These are phyloP conservation scores for Cataglyphis cursor DNA, from an alignment of 2,888 invertebrate genomes.

Conservation along the genomic window DNA sequence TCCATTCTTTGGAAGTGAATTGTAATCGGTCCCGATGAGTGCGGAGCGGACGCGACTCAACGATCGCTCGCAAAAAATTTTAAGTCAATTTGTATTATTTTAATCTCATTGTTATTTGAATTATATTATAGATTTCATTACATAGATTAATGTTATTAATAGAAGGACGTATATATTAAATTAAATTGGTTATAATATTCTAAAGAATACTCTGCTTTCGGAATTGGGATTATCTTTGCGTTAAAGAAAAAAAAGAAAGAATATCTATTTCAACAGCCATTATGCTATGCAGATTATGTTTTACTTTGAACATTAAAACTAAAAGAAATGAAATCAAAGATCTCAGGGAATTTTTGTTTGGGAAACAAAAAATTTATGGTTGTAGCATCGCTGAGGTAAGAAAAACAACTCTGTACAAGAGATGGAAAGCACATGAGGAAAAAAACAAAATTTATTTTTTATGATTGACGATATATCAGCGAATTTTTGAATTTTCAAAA, in stretches of 20 bases:
- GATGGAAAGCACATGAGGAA: slow-evolving; percentile 17
- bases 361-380: slow-evolving; percentile 37
- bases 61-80: slow-evolving; percentile 37
- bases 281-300: slow-evolving; percentile 21
- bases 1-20: slow-evolving; percentile 62
- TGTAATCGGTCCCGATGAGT: slow-evolving; percentile 54
- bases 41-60: slow-evolving; percentile 39
- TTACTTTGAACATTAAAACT: slow-evolving; percentile 28
- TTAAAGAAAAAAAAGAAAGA: not conserved
- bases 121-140: slow-evolving; percentile 53
- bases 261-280: slow-evolving; percentile 4
- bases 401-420: slow-evolving; percentile 31
- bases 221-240: slow-evolving; percentile 26
- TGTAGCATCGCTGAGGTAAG: slow-evolving; percentile 19
- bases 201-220: slow-evolving; percentile 36
- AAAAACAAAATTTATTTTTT: slow-evolving; percentile 34
- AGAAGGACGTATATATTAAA: slow-evolving; percentile 47
- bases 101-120: slow-evolving; percentile 50
- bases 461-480: slow-evolving; percentile 30
- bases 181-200: slow-evolving; percentile 45
- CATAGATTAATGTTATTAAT: slow-evolving; percentile 52
- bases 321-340: slow-evolving; percentile 47
- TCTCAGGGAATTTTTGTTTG: slow-evolving; percentile 61
- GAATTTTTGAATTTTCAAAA: slow-evolving; percentile 22
- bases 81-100: slow-evolving; percentile 56